phyloP scores from a whole-genome alignment of 2,113 vertebrate genomes.

The Amphiprion ocellaris region DNA sequence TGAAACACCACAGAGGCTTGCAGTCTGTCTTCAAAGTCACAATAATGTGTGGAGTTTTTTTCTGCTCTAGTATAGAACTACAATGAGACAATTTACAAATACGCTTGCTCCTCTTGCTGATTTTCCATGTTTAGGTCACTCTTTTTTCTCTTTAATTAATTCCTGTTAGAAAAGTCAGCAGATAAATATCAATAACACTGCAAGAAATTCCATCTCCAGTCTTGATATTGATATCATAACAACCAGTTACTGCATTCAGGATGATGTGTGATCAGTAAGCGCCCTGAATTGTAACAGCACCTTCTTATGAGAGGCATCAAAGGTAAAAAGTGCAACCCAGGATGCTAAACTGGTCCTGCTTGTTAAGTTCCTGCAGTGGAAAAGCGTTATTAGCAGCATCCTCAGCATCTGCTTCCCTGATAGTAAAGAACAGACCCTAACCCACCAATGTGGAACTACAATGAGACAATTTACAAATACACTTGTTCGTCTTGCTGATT shows the following conservation, averaged over 20 bases:
- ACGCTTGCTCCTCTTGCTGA: constrained; percentile 3
- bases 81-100: constrained; percentile 27
- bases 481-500: constrained; percentile 1
- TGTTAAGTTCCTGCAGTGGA: too few species aligned
- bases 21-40: constrained; percentile 4
- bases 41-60: constrained; percentile 14
- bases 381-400: too few species aligned
- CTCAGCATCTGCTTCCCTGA: too few species aligned
- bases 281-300: too few species aligned
- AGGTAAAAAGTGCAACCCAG: too few species aligned
- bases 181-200: constrained; percentile 25
- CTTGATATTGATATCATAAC: constrained; percentile 28
- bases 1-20: constrained; percentile 23
- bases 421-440: too few species aligned
- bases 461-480: constrained; percentile 27
- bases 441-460: not conserved
- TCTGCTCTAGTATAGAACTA: not conserved
- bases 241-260: constrained; percentile 13
- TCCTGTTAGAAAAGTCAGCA: not conserved
- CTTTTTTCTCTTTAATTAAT: not conserved
- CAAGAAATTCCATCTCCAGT: constrained; percentile 2
- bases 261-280: constrained; percentile 7
- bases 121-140: not conserved
- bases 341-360: too few species aligned
- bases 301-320: too few species aligned